These are phyloP conservation scores for Bergia puertoricense DNA, from an alignment of 92 coral and sea anemone species.

Conservation along the genomic window DNA sequence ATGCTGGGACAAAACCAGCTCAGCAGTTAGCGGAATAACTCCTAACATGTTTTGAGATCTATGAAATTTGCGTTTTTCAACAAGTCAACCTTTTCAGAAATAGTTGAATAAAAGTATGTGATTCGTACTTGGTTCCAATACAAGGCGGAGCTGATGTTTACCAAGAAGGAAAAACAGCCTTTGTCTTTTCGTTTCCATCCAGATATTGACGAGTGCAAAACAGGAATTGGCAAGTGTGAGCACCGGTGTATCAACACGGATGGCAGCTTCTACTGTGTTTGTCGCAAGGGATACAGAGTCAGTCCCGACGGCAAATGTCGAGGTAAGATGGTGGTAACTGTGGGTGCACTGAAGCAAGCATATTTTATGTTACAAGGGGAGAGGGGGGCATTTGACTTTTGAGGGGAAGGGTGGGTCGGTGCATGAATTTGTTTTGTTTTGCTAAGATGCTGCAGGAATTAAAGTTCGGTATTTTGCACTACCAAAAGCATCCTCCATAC, in stretches of 20 bases:
- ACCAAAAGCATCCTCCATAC: too few species aligned
- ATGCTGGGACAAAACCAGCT: too few species aligned
- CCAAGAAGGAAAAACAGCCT: too few species aligned
- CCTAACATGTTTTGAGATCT: too few species aligned
- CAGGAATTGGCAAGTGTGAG: constrained; percentile 77
- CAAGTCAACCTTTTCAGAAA: too few species aligned
- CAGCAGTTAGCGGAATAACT: too few species aligned
- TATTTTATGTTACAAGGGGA: not conserved
- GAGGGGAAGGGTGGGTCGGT: not conserved
- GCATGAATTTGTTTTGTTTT: too few species aligned
- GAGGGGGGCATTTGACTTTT: not conserved
- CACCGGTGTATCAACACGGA: constrained; percentile 90
- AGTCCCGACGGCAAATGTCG: constrained; percentile 87
- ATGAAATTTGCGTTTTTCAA: too few species aligned
- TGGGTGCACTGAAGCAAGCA: not conserved
- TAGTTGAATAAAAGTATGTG: too few species aligned
- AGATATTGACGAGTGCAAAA: constrained; percentile 88
- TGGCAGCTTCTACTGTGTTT: constrained; percentile 87
- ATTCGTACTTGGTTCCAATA: not conserved
- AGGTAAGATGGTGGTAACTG: constrained; percentile 56
- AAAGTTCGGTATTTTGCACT: too few species aligned
- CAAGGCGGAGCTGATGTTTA: too few species aligned
- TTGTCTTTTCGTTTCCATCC: not conserved
- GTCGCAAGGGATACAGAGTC: constrained; percentile 78
- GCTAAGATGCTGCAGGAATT: too few species aligned